Percentiles rank a stretch among this genome's conserved stretches.
phyloP scores from a whole-genome alignment of 2,797 vertebrate species.

The Darevskia nairensis region DNA sequence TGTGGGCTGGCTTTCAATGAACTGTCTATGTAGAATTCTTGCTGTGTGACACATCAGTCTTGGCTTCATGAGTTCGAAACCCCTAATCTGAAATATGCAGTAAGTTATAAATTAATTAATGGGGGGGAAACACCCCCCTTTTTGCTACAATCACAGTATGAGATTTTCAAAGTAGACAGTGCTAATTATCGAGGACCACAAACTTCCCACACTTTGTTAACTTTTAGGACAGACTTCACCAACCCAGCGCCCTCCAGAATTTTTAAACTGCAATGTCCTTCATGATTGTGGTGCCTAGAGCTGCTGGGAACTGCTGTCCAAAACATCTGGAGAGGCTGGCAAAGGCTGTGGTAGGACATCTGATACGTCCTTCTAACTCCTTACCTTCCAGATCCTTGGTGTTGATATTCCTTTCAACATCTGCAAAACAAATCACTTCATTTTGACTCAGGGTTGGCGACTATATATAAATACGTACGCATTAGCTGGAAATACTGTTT shows the following conservation, averaged over 20 bases:
- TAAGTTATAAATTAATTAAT: slow-evolving; percentile 27
- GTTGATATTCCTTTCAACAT: slow-evolving; percentile 59
- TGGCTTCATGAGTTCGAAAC: slow-evolving; percentile 51
- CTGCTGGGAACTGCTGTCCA: too few relatives aligned
- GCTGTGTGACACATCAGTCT: slow-evolving; percentile 60
- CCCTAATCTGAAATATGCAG: slow-evolving; percentile 45
- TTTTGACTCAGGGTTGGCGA: slow-evolving; percentile 52
- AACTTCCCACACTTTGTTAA: slow-evolving; percentile 18
- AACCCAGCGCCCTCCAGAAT: too few relatives aligned
- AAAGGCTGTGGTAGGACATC: slow-evolving; percentile 34
- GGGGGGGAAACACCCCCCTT: not conserved
- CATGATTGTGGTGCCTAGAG: too few relatives aligned
- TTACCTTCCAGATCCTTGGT: slow-evolving; percentile 38
- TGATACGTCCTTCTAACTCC: slow-evolving; percentile 45
- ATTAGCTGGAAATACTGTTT: slow-evolving; percentile 74
- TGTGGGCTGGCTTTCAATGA: slow-evolving; percentile 60
- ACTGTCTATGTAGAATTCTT: slow-evolving; percentile 55
- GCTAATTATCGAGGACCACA: slow-evolving; percentile 7
- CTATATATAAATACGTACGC: slow-evolving; percentile 44
- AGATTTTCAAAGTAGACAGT: slow-evolving; percentile 45
- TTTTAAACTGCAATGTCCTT: too few relatives aligned
- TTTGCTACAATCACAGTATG: not conserved
- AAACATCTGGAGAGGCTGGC: too few relatives aligned
- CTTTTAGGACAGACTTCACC: not conserved
- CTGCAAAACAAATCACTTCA: slow-evolving; percentile 72